Evolutionary conservation across 2,888 invertebrate species (phyloP).

Genomic region (Steinernema scapterisci): DNA sequence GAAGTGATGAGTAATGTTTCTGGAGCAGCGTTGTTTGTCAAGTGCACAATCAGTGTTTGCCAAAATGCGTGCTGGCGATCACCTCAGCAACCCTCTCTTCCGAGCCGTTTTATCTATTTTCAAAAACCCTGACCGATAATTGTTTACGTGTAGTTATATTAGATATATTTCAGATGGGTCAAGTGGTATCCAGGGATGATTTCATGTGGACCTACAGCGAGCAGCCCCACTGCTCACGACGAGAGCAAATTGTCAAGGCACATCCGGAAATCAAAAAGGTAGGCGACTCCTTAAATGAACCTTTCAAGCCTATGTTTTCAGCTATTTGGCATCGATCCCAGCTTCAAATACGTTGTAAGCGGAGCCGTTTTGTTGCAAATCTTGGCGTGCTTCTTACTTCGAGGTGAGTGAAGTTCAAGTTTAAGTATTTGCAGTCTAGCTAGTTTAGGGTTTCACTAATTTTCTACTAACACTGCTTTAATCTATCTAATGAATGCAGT

Average conservation of each 20-base stretch:
- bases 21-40: neutral
- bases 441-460: too few species aligned
- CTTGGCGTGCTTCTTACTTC: conserved; percentile 56
- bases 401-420: conserved; percentile 38
- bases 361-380: conserved; percentile 56
- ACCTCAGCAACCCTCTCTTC: too few species aligned
- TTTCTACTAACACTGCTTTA: too few species aligned
- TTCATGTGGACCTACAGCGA: conserved; percentile 97
- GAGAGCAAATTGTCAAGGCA: conserved; percentile 91
- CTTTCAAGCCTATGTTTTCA: too few species aligned
- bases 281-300: neutral
- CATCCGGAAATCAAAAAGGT: conserved; percentile 82
- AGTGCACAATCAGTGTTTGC: conserved; percentile 1
- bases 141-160: too few species aligned
- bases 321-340: conserved; percentile 61
- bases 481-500: neutral
- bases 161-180: conserved; percentile 85
- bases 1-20: neutral
- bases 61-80: neutral
- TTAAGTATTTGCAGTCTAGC: too few species aligned
- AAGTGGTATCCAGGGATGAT: conserved; percentile 87
- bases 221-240: conserved; percentile 92
- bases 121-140: too few species aligned
- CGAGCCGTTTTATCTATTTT: too few species aligned
- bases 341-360: conserved; percentile 58